phyloP scores from a whole-genome alignment of 2,113 vertebrate genomes.

The Butorides virescens region DNA sequence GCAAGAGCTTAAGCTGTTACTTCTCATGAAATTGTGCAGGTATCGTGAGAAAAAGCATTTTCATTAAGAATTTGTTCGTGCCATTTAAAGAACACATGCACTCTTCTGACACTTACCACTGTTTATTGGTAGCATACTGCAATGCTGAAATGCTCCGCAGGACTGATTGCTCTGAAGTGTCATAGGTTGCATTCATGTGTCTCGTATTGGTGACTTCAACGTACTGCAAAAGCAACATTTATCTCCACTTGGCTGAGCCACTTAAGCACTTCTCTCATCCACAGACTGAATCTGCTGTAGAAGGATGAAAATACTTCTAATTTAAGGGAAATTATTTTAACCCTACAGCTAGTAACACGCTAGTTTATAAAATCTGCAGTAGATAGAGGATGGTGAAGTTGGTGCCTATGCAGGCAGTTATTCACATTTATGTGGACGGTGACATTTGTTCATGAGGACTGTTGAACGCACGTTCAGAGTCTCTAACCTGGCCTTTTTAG shows the following conservation, averaged over 20 bases:
- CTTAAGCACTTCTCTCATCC: neutral
- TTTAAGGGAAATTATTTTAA: neutral
- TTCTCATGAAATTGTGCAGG: neutral
- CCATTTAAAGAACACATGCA: rapidly evolving
- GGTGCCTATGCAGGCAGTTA: neutral
- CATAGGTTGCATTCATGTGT: neutral
- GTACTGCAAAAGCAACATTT: neutral
- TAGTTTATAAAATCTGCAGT: neutral
- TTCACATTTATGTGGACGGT: neutral
- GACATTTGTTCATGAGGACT: neutral
- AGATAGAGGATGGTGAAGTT: neutral
- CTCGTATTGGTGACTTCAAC: neutral
- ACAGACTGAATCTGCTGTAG: neutral
- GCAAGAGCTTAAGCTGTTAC: neutral
- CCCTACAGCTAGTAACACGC: neutral
- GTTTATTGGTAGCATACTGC: neutral
- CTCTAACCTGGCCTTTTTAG: neutral
- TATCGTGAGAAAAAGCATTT: neutral
- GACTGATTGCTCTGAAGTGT: neutral
- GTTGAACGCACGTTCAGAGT: neutral
- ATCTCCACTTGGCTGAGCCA: neutral
- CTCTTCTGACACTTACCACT: neutral
- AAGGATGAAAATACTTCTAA: neutral
- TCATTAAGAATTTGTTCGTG: neutral
- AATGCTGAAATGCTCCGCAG: neutral